Conservation (phyloP, 2,888 invertebrate species). For the Coelopa pilipes region DNA sequence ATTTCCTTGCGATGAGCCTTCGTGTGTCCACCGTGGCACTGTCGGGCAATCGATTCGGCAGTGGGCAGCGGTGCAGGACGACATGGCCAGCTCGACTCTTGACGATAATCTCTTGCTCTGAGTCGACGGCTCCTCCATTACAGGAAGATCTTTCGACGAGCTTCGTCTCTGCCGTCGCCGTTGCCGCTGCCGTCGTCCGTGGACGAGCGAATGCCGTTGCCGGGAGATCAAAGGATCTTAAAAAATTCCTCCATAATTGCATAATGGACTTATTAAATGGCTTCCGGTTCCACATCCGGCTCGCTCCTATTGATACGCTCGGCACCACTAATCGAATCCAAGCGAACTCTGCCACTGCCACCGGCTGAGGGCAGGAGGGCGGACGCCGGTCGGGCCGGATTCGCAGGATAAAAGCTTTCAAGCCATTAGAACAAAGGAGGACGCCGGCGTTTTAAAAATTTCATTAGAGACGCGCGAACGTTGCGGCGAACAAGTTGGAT, state of each 20-base stretch:
- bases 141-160: not conserved
- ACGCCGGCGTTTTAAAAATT: not conserved
- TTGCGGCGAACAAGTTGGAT: not conserved
- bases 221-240: not conserved
- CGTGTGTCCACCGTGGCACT: too few species aligned
- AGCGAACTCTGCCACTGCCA: too few species aligned
- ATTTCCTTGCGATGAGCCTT: too few species aligned
- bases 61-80: too few species aligned
- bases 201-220: not conserved
- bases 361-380: too few species aligned
- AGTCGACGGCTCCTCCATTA: too few species aligned
- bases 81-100: too few species aligned
- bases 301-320: not conserved
- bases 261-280: slow-evolving; percentile 36
- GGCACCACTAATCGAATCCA: too few species aligned
- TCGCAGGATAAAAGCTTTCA: not conserved
- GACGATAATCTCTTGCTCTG: too few species aligned
- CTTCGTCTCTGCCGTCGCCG: not conserved
- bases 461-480: not conserved
- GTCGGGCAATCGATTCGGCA: too few species aligned
- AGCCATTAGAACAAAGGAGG: slow-evolving; percentile 11
- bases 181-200: not conserved
- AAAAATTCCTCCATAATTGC: slow-evolving; percentile 30
- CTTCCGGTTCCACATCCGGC: slow-evolving; percentile 3
- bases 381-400: too few species aligned